Evolutionary conservation across 2,797 vertebrate genomes (phyloP).

Genomic region (Hydrocynus forskahlii): DNA sequence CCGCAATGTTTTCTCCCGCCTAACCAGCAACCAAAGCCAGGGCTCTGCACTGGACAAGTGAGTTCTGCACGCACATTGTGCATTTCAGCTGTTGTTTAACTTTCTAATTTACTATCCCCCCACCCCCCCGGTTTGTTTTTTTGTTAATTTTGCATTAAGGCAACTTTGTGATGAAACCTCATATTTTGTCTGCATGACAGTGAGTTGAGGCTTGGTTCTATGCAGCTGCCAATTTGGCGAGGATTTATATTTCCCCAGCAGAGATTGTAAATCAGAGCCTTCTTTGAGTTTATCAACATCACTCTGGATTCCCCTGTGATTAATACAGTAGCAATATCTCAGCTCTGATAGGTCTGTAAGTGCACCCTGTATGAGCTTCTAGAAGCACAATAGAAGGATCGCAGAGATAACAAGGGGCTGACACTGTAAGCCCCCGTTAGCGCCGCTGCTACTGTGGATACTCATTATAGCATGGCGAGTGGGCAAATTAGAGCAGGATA

Average conservation of each 20-base stretch:
- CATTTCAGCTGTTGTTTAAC: background rate
- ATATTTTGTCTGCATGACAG: background rate
- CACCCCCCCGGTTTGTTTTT: background rate
- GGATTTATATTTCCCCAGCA: background rate
- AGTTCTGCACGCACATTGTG: slow-evolving; percentile 66
- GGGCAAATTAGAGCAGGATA: slow-evolving; percentile 68
- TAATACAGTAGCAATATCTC: slow-evolving; percentile 40
- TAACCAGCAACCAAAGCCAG: slow-evolving; percentile 94
- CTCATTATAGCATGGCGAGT: slow-evolving; percentile 70
- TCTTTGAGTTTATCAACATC: slow-evolving; percentile 31
- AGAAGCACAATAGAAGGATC: slow-evolving; percentile 9
- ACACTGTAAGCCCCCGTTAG: slow-evolving; percentile 27
- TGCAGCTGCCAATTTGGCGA: slow-evolving; percentile 21
- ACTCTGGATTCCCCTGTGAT: slow-evolving; percentile 32
- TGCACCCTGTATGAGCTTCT: background rate
- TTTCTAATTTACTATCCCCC: background rate
- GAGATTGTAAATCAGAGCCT: background rate
- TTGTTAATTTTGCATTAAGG: background rate
- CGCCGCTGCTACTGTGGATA: slow-evolving; percentile 55
- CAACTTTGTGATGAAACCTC: background rate
- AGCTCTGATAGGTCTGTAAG: slow-evolving; percentile 22
- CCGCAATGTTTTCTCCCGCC: slow-evolving; percentile 96
- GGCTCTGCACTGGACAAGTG: slow-evolving; percentile 97
- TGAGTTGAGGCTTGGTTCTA: background rate
- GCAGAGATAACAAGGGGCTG: slow-evolving; percentile 36